Conservation (phyloP, 2,113 vertebrate species). For the Callithrix jacchus region DNA sequence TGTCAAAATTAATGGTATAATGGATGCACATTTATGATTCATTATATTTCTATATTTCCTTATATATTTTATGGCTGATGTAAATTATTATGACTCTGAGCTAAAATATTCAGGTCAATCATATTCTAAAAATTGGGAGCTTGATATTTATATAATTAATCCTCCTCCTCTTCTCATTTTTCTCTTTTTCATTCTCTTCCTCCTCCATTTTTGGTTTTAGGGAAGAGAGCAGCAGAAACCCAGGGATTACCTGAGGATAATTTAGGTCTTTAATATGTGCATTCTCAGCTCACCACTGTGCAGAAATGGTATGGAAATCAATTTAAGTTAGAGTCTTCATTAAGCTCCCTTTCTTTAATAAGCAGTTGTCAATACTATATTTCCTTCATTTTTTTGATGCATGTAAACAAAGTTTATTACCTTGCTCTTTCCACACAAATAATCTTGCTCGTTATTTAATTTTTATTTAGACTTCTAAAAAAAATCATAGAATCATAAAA, state of each 20-base stretch:
- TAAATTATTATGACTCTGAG: neutral
- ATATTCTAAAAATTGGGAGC: neutral
- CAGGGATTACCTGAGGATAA: neutral
- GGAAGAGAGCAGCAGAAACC: neutral
- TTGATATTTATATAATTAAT: neutral
- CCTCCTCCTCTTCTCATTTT: neutral
- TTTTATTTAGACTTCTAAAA: neutral
- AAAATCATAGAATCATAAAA: neutral
- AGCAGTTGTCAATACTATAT: neutral
- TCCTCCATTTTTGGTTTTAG: neutral
- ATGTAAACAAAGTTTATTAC: neutral
- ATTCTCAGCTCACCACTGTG: neutral
- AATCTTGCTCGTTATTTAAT: neutral
- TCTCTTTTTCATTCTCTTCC: neutral
- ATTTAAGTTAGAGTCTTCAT: neutral
- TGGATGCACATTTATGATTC: neutral
- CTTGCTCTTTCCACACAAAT: neutral
- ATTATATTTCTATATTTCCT: neutral
- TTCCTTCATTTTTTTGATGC: neutral
- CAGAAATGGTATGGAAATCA: neutral
- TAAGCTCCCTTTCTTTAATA: neutral
- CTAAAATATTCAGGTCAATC: neutral
- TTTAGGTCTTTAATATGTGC: neutral
- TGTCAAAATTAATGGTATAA: slow-evolving; percentile 10
- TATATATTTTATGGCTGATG: neutral